These are phyloP conservation scores for Seira musarum DNA, from an alignment of 2,888 invertebrate genomes.

Conservation along the genomic window DNA sequence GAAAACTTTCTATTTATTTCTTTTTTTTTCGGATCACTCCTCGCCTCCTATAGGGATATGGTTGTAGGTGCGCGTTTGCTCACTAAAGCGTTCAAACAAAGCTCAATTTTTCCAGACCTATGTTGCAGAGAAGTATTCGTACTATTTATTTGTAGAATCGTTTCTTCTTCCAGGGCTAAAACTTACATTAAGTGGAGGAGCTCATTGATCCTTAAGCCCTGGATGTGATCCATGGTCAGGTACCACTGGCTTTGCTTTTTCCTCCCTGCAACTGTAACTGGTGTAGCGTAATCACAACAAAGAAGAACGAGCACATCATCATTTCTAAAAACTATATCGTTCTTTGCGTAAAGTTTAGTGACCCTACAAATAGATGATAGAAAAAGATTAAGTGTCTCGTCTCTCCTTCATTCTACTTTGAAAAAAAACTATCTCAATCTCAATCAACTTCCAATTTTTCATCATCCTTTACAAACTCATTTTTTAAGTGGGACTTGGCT, in stretches of 20 bases:
- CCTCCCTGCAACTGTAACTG: neutral
- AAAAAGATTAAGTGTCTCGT: neutral
- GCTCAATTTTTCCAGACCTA: neutral
- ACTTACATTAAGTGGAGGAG: neutral
- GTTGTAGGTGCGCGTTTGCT: neutral
- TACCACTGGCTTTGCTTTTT: neutral
- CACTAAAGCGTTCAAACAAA: neutral
- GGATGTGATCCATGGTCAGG: neutral
- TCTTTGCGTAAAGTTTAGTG: constrained; percentile 21
- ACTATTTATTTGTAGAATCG: neutral
- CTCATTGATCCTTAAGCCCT: constrained; percentile 4
- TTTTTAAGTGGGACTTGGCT: neutral
- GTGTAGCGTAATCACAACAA: neutral
- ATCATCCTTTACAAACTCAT: neutral
- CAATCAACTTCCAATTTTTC: constrained; percentile 6
- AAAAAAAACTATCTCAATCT: neutral
- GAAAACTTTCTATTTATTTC: constrained; percentile 46
- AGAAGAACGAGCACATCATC: neutral
- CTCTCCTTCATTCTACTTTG: neutral
- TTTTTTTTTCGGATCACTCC: constrained; percentile 10
- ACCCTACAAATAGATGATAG: constrained; percentile 5
- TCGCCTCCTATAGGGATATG: neutral
- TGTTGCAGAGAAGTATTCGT: neutral
- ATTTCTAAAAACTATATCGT: neutral
- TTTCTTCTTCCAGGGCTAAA: neutral